Percentiles rank a stretch among this genome's conserved stretches.
Evolutionary conservation across 2,797 vertebrate genomes (phyloP).

Genomic region (Silurus aristotelis): DNA sequence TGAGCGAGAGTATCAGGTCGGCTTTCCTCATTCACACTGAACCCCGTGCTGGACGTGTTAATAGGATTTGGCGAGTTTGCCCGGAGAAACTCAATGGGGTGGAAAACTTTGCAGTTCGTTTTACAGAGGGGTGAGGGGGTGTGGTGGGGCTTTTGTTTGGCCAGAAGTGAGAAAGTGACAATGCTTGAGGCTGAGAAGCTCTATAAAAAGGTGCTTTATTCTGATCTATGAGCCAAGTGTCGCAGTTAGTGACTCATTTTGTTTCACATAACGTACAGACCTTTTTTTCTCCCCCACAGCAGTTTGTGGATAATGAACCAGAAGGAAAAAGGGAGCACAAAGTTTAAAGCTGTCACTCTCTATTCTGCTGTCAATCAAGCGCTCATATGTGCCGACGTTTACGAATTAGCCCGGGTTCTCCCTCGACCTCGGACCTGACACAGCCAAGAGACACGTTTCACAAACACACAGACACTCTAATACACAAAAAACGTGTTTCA

Average conservation of each 20-base stretch:
- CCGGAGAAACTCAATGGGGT: slow-evolving; percentile 65
- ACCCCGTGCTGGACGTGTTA: slow-evolving; percentile 49
- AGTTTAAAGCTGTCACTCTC: slow-evolving; percentile 74
- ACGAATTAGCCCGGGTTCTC: slow-evolving; percentile 67
- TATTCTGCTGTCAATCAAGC: slow-evolving; percentile 71
- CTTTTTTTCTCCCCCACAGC: slow-evolving; percentile 76
- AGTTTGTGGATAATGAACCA: slow-evolving; percentile 66
- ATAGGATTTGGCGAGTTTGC: slow-evolving; percentile 56
- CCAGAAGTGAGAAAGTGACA: slow-evolving; percentile 61
- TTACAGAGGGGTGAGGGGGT: slow-evolving; percentile 55
- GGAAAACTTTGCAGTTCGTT: slow-evolving; percentile 69
- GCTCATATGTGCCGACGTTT: slow-evolving; percentile 62
- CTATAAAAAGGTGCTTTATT: slow-evolving; percentile 66
- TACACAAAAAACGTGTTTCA: not conserved
- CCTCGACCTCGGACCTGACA: slow-evolving; percentile 52
- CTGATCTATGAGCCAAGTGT: slow-evolving; percentile 70
- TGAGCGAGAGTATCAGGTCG: slow-evolving; percentile 49
- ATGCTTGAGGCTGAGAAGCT: slow-evolving; percentile 54
- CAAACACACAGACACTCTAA: not conserved
- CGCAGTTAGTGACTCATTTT: slow-evolving; percentile 79
- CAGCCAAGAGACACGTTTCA: slow-evolving; percentile 49
- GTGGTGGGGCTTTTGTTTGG: slow-evolving; percentile 15
- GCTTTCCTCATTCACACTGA: slow-evolving; percentile 39
- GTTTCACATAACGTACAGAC: slow-evolving; percentile 71
- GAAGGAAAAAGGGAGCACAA: slow-evolving; percentile 61